phyloP scores from a whole-genome alignment of 1,140 invertebrate species.

The Lucilia sericata region DNA sequence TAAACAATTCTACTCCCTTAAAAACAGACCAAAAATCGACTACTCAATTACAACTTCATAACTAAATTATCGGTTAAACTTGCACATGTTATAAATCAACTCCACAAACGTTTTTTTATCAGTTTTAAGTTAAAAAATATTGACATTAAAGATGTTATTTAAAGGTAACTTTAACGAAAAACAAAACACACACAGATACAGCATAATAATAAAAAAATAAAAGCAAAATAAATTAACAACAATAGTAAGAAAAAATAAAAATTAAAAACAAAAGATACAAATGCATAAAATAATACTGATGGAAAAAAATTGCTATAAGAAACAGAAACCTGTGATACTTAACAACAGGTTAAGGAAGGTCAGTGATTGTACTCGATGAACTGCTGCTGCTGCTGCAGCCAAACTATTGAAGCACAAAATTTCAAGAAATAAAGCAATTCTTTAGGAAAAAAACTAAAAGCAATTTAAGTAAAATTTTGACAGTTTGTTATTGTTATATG shows the following conservation, averaged over 20 bases:
- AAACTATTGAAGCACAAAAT: background rate
- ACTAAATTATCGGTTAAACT: background rate
- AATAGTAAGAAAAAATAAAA: background rate
- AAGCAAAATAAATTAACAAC: background rate
- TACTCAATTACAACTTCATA: conserved; percentile 5
- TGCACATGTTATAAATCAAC: no score
- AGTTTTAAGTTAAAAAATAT: no score
- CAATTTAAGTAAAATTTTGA: no score
- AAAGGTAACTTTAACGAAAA: background rate
- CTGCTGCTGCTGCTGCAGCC: background rate
- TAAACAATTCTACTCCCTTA: conserved; percentile 5
- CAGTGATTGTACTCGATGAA: background rate
- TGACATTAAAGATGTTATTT: background rate
- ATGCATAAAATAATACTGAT: background rate
- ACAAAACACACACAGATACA: background rate
- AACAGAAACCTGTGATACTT: background rate
- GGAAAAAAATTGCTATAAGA: background rate
- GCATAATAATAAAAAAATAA: no score
- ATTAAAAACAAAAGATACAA: background rate
- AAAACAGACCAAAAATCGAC: background rate
- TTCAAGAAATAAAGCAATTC: background rate
- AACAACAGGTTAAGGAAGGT: conserved; percentile 15
- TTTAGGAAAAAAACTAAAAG: background rate
- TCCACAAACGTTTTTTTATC: no score
- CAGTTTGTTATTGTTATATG: no score